A percentile compares a stretch with the other conserved stretches of the same genome.
Conservation (phyloP, 2,113 vertebrate species). For the Neopipo cinnamomea region DNA sequence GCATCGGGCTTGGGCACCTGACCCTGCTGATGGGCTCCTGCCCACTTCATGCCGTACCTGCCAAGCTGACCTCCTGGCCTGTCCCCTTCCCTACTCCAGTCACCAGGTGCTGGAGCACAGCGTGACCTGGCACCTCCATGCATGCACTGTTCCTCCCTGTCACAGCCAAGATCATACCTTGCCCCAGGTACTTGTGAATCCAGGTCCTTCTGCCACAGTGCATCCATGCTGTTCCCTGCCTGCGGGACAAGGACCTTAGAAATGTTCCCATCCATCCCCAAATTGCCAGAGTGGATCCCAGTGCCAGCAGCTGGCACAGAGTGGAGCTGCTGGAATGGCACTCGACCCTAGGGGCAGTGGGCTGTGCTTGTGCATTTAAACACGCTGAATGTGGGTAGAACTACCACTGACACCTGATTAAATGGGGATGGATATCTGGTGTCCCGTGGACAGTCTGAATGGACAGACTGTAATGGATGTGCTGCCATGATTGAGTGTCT, state of each 20-base stretch:
- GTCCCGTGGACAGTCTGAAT: not conserved
- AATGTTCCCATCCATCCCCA: not conserved
- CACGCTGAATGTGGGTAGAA: not conserved
- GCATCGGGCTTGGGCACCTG: not conserved
- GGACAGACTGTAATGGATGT: not conserved
- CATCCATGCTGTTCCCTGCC: not conserved
- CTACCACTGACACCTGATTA: not conserved
- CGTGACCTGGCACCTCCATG: not conserved
- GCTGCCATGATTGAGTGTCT: slow-evolving; percentile 20
- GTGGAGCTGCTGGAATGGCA: not conserved
- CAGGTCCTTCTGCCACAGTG: not conserved
- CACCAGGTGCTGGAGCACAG: fast-evolving
- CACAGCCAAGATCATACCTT: not conserved
- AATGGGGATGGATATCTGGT: not conserved
- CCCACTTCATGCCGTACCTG: not conserved
- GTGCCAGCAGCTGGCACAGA: not conserved
- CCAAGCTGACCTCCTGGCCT: not conserved
- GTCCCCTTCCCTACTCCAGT: not conserved
- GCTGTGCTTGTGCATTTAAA: not conserved
- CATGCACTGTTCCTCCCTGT: not conserved
- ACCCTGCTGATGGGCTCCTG: not conserved
- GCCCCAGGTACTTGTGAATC: not conserved
- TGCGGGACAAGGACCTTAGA: not conserved
- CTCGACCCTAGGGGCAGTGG: not conserved
- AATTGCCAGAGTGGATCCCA: not conserved